Percentiles rank a stretch among this genome's conserved stretches.
Evolutionary conservation across 2,797 vertebrate species (phyloP).

Genomic region (Myotis myotis): DNA sequence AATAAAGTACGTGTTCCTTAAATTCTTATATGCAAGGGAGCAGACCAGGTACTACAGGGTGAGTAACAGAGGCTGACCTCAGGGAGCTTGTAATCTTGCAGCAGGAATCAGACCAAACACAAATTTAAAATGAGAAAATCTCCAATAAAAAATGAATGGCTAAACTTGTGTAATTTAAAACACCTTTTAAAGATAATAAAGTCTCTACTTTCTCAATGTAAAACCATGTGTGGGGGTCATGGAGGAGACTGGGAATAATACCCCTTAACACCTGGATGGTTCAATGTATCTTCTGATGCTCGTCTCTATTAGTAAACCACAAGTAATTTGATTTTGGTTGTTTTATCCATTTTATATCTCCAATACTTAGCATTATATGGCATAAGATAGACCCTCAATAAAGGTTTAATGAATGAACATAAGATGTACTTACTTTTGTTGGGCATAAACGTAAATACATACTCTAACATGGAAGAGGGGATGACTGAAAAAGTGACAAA

Average conservation of each 20-base stretch:
- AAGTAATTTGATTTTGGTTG: neutral
- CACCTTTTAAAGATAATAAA: neutral
- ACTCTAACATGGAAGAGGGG: neutral
- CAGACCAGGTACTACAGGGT: neutral
- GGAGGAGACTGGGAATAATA: neutral
- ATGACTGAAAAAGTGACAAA: neutral
- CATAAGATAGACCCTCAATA: neutral
- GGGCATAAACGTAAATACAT: neutral
- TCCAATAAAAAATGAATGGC: neutral
- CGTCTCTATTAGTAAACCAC: neutral
- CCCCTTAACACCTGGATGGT: neutral
- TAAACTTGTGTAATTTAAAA: neutral
- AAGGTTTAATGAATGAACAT: neutral
- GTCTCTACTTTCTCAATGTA: neutral
- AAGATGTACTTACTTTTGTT: constrained; percentile 9
- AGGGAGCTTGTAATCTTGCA: neutral
- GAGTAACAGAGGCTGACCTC: neutral
- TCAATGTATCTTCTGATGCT: neutral
- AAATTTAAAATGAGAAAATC: constrained; percentile 27
- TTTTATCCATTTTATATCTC: constrained; percentile 12
- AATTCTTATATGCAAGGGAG: neutral
- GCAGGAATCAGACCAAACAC: neutral
- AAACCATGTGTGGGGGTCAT: neutral
- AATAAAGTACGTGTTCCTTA: constrained; percentile 20
- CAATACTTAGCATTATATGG: neutral